Percentiles rank a stretch among this genome's conserved stretches.
phyloP scores from a whole-genome alignment of 2,888 invertebrate genomes.

The Drosophila imparisetae region DNA sequence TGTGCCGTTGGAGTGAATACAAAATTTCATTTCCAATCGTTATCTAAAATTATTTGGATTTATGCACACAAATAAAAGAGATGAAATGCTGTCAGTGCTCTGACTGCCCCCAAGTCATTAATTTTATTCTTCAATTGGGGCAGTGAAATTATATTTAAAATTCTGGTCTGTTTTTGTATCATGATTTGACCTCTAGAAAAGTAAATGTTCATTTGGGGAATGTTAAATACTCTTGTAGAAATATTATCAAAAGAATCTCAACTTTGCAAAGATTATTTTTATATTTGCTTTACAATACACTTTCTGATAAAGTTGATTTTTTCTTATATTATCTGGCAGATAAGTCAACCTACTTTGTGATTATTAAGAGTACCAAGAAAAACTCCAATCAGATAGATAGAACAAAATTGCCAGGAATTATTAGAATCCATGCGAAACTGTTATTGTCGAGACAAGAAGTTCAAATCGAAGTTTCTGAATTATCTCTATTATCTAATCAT shows the following conservation, averaged over 20 bases:
- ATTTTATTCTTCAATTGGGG: conserved; percentile 48
- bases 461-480: background rate
- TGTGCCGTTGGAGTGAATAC: conserved; percentile 50
- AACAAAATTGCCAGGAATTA: no score
- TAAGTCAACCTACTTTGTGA: no score
- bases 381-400: no score
- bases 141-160: conserved; percentile 17
- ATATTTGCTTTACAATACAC: background rate
- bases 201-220: background rate
- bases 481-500: no score
- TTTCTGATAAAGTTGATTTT: background rate
- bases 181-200: conserved; percentile 1
- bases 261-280: background rate
- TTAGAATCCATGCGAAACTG: no score
- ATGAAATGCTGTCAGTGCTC: conserved; percentile 29
- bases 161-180: background rate
- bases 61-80: conserved; percentile 9
- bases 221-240: background rate
- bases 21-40: conserved; percentile 38
- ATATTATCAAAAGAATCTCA: background rate
- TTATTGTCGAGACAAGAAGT: background rate
- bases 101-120: conserved; percentile 52
- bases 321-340: no score
- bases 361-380: no score
- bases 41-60: conserved; percentile 12